Evolutionary conservation across 2,888 invertebrate genomes (phyloP), one percentile per base, ranked within the genome.

Genomic region (Trissoscelio sp.): DNA sequence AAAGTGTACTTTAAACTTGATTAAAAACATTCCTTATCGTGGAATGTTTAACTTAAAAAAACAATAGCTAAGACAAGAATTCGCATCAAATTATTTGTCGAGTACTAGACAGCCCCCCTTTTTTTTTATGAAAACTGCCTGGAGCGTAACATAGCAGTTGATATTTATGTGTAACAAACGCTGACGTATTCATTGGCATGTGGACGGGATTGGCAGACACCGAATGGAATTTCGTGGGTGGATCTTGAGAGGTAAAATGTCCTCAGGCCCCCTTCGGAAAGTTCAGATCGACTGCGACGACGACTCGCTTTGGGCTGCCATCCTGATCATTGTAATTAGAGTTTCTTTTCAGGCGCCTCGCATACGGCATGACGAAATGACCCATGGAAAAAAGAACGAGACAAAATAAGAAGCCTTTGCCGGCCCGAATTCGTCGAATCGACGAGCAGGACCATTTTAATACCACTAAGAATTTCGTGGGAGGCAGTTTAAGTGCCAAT

Each of bases 401-500:
- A 55, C 22, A 74, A 74, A 74, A 74, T 64, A 37, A 74, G 22
- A 83, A 81, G 60, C 60, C 67, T 53, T 39, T 53, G 82, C 53
- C 67, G 55, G 69, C 37, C 69, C 28, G 74, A 82, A 85, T 88
- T 86, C 87, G 85, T 87, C 85, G 87, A 85, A 87, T 83, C 83
- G 87, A 84, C 85, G 84, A 81, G 82, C 84, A 79, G 79, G 31
- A 82, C 66, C 79, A 83, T 77, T 82, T 79, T 81, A 82, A 74
- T 80, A 69, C 75, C 69, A 57, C 44, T 73, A 74, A 83, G 86
- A 88, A 88, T 88, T 87, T 86, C 87, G 88, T 88, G 88, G 89
- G 88, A 88, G 88, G 88, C 72, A 58, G 58, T 67, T 73, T 46
- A 55, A 60, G 60, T 77, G 53, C 58, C 66, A 58, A 22, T 28